These are phyloP conservation scores for Trissolcus basalis DNA, from an alignment of 1,140 invertebrate genomes.

Conservation along the genomic window DNA sequence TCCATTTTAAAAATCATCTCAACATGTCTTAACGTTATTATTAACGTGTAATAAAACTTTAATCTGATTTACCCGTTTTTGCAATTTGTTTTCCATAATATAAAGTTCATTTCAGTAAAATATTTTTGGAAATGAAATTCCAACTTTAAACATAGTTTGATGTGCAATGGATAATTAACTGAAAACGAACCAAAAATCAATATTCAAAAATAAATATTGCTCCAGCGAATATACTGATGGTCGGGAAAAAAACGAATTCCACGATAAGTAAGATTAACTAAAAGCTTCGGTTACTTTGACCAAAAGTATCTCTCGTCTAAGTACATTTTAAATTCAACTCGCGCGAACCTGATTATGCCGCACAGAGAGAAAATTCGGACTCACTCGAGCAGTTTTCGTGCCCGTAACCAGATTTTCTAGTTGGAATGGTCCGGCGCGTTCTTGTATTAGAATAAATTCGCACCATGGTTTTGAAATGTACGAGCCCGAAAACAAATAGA, in stretches of 20 bases:
- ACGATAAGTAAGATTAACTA: conserved; percentile 29
- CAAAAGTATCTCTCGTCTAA: conserved; percentile 37
- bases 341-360: conserved; percentile 39
- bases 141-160: too few relatives aligned
- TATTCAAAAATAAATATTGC: background rate
- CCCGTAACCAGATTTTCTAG: conserved; percentile 50
- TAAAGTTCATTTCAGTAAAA: too few relatives aligned
- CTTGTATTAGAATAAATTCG: conserved; percentile 41
- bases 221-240: conserved; percentile 2
- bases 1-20: too few relatives aligned
- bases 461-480: conserved; percentile 28
- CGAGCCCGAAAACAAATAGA: conserved; percentile 24
- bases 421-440: conserved; percentile 26
- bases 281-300: conserved; percentile 40
- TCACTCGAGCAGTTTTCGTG: conserved; percentile 33
- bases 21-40: too few relatives aligned
- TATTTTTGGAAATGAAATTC: too few relatives aligned
- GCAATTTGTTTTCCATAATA: too few relatives aligned
- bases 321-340: conserved; percentile 50
- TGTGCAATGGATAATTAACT: too few relatives aligned
- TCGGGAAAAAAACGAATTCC: conserved; percentile 22
- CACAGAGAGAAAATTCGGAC: conserved; percentile 41
- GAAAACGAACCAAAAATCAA: too few relatives aligned
- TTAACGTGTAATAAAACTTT: too few relatives aligned
- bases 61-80: too few relatives aligned